These are phyloP conservation scores for Lasioglossum vierecki DNA, from an alignment of 2,888 invertebrate genomes.

Conservation along the genomic window DNA sequence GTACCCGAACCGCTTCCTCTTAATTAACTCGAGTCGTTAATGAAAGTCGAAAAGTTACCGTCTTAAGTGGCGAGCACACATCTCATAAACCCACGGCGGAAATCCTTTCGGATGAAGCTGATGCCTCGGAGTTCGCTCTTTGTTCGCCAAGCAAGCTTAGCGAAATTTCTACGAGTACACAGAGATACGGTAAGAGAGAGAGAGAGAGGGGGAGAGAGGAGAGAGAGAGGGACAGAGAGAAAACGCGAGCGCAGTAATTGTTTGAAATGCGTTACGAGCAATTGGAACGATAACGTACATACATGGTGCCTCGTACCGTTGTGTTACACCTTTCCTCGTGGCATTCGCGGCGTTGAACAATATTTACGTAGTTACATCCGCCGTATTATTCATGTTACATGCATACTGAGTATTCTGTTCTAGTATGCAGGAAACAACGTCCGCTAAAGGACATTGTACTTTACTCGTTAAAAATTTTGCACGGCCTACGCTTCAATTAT, in stretches of 20 bases:
- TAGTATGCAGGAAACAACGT: neutral
- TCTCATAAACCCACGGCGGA: conserved; percentile 45
- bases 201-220: neutral
- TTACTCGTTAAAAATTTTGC: neutral
- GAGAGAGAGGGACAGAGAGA: neutral
- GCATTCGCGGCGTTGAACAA: neutral
- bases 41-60: conserved; percentile 57
- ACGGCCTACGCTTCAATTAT: neutral
- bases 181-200: neutral
- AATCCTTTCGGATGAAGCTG: conserved; percentile 40
- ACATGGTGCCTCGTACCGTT: neutral
- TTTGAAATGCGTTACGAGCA: conserved; percentile 23
- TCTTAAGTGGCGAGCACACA: conserved; percentile 58
- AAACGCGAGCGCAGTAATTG: conserved; percentile 15
- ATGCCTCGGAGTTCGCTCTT: conserved; percentile 41
- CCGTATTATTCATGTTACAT: neutral
- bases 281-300: conserved; percentile 5
- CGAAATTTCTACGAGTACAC: conserved; percentile 22
- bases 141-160: conserved; percentile 36
- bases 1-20: conserved; percentile 52
- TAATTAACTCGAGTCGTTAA: conserved; percentile 62
- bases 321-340: neutral
- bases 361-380: neutral
- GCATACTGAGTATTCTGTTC: neutral
- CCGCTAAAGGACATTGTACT: neutral